A percentile compares a stretch with the other conserved stretches of the same genome.
These are phyloP conservation scores for Etheostoma cragini DNA, from an alignment of 2,113 vertebrate species.

Conservation along the genomic window DNA sequence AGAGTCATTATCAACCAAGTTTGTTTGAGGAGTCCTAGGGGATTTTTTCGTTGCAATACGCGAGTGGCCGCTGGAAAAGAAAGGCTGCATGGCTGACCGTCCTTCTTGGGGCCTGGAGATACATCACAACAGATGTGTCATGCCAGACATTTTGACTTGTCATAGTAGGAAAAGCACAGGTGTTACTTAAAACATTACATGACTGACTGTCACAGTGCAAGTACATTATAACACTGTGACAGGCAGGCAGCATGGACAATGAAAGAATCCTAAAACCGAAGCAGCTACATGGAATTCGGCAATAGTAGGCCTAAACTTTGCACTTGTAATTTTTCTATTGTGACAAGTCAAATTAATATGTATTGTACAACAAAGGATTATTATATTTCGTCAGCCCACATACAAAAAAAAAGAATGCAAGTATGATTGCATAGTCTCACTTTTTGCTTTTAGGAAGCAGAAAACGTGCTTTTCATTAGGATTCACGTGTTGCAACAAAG, in stretches of 20 bases:
- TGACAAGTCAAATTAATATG: neutral
- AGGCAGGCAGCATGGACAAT: neutral
- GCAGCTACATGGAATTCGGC: neutral
- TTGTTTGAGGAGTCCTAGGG: too few relatives aligned
- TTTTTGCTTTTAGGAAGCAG: neutral
- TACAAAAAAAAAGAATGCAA: neutral
- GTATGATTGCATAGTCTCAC: too few relatives aligned
- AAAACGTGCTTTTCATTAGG: neutral
- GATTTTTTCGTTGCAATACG: too few relatives aligned
- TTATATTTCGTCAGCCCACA: neutral
- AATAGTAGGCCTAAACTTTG: neutral
- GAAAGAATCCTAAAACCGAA: neutral
- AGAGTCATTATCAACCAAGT: too few relatives aligned
- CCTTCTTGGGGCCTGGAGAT: too few relatives aligned
- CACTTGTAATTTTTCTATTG: neutral
- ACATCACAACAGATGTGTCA: neutral
- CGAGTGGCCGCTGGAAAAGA: too few relatives aligned
- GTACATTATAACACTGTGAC: neutral
- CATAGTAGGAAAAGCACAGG: too few relatives aligned
- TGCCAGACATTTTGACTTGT: neutral
- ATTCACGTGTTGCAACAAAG: neutral
- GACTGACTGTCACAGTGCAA: neutral
- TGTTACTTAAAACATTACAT: neutral
- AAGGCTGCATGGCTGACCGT: too few relatives aligned
- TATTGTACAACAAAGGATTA: neutral